Conservation (phyloP, 1,140 invertebrate genomes). For the Ostrea edulis region DNA sequence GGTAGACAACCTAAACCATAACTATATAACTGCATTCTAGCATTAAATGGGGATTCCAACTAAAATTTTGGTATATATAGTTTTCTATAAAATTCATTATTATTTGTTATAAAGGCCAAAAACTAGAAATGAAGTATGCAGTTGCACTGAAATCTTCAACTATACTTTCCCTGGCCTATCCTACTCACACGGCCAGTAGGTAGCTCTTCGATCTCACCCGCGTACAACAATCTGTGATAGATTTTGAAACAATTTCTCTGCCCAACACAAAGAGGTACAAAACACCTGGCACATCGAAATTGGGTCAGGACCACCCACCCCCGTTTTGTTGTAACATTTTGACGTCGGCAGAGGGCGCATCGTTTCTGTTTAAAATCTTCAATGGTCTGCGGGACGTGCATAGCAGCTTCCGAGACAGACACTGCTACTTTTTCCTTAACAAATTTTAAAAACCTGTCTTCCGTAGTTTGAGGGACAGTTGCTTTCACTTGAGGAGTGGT, state of each 20-base stretch:
- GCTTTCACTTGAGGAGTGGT: background rate
- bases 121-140: background rate
- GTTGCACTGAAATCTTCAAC: background rate
- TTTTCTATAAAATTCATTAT: too few species aligned
- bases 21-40: too few species aligned
- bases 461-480: background rate
- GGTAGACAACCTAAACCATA: too few species aligned
- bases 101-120: too few species aligned
- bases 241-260: constrained; percentile 49
- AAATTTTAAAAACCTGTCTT: background rate
- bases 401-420: background rate
- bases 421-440: background rate
- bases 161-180: background rate
- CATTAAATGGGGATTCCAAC: too few species aligned
- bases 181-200: background rate
- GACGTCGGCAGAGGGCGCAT: constrained; percentile 44
- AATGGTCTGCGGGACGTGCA: constrained; percentile 11
- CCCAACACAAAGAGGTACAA: constrained; percentile 37
- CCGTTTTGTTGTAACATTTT: constrained; percentile 43
- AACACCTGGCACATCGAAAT: constrained; percentile 38
- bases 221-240: constrained; percentile 40
- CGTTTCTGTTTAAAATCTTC: constrained; percentile 50
- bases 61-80: too few species aligned
- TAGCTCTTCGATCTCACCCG: background rate
- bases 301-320: constrained; percentile 46